These are phyloP conservation scores for Agelas oroides DNA, from an alignment of 37 sponge, comb jelly and placozoan species.

Conservation along the genomic window DNA sequence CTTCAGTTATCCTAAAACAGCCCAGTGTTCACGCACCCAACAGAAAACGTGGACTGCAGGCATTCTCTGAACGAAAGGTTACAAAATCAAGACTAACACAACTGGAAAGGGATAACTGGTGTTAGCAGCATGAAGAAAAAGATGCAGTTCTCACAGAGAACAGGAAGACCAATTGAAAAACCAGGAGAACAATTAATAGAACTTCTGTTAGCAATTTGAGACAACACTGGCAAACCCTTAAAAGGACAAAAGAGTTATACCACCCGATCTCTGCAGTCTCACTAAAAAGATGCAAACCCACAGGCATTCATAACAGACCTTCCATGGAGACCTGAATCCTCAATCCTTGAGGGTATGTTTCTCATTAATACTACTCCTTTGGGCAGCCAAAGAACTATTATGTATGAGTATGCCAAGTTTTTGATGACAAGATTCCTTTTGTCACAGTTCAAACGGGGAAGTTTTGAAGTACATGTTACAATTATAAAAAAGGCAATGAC, in stretches of 20 bases:
- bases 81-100: slow-evolving; percentile 5
- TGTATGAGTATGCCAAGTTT: background rate
- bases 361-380: slow-evolving; percentile 25
- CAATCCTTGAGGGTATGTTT: slow-evolving; percentile 31
- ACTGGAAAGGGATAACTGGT: slow-evolving; percentile 24
- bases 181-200: slow-evolving; percentile 18
- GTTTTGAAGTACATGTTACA: background rate
- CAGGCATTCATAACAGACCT: background rate
- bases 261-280: background rate
- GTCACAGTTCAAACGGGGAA: background rate
- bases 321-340: slow-evolving; percentile 14
- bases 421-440: background rate
- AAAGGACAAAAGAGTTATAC: slow-evolving; percentile 42
- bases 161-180: slow-evolving; percentile 11
- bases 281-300: background rate
- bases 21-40: slow-evolving; percentile 1
- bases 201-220: slow-evolving; percentile 12
- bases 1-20: slow-evolving; percentile 10
- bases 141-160: background rate
- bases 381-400: background rate
- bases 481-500: too few relatives aligned
- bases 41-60: background rate
- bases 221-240: slow-evolving; percentile 4
- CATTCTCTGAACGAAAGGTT: background rate
- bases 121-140: too few relatives aligned